Conservation (phyloP, 1,140 invertebrate species). For the Subanguina moxae region DNA sequence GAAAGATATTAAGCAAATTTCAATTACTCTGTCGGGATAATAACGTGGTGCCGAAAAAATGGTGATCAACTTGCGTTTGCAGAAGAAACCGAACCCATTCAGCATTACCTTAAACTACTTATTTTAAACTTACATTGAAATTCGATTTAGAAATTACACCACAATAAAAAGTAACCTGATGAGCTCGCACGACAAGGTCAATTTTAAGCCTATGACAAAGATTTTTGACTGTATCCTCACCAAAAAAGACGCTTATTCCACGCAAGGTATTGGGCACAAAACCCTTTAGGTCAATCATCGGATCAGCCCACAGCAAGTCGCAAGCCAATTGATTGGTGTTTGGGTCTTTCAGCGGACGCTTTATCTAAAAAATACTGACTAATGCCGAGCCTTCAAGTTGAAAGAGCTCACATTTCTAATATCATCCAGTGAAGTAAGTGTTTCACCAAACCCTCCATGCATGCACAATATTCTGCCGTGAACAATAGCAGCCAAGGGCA, state of each 20-base stretch:
- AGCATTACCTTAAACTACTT: conserved; percentile 6
- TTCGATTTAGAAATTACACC: conserved; percentile 62
- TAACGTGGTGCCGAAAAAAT: conserved; percentile 79
- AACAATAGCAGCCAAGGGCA: conserved; percentile 72
- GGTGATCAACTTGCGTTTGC: conserved; percentile 70
- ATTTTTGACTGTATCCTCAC: conserved; percentile 45
- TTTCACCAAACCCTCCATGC: conserved; percentile 75
- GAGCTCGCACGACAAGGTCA: conserved; percentile 48
- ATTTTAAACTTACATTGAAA: conserved; percentile 7
- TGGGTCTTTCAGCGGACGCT: conserved; percentile 13
- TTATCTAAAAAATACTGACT: neutral
- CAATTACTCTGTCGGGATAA: conserved; percentile 61
- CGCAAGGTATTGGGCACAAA: conserved; percentile 69
- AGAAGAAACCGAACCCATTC: conserved; percentile 63
- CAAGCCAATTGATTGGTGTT: conserved; percentile 15
- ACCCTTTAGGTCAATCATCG: conserved; percentile 45
- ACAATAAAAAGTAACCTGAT: conserved; percentile 44
- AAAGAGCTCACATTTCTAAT: conserved; percentile 25
- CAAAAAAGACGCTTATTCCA: conserved; percentile 44
- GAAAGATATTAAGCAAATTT: neutral
- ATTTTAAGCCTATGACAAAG: conserved; percentile 42
- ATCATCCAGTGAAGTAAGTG: conserved; percentile 65
- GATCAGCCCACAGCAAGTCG: conserved; percentile 60
- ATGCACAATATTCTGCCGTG: conserved; percentile 66
- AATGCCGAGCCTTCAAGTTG: neutral